Evolutionary conservation across 2,888 invertebrate species (phyloP).

Genomic region (Pterobdella sp.): DNA sequence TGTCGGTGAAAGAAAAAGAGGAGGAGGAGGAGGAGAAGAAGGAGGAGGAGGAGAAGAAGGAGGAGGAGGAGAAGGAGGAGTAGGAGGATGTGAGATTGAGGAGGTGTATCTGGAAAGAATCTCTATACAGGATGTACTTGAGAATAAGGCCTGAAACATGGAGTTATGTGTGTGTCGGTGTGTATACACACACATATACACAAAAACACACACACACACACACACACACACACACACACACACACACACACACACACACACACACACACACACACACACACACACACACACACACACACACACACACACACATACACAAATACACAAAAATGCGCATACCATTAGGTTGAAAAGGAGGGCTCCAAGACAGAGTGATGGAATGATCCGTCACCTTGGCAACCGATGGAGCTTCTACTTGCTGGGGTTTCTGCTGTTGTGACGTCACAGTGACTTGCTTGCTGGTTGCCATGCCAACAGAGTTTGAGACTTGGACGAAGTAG

Average conservation of each 20-base stretch:
- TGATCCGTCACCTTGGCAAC: not conserved
- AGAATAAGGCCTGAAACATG: not conserved
- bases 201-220: no score
- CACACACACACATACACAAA: not conserved
- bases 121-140: not conserved
- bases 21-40: not conserved
- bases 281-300: conserved; percentile 17
- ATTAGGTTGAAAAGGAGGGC: not conserved
- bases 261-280: conserved; percentile 21
- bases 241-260: conserved; percentile 20
- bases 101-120: no score
- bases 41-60: not conserved
- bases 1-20: not conserved
- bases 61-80: not conserved
- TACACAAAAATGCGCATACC: not conserved
- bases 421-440: not conserved
- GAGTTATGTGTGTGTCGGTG: not conserved
- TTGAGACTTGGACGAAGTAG: not conserved
- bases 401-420: not conserved
- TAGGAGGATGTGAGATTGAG: not conserved
- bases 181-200: not conserved
- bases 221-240: conserved; percentile 15
- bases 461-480: not conserved
- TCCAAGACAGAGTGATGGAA: not conserved
- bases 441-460: not conserved